Evolutionary conservation across 2,797 vertebrate genomes (phyloP), one percentile per base, ranked within the genome.

Genomic region (Carapus acus): DNA sequence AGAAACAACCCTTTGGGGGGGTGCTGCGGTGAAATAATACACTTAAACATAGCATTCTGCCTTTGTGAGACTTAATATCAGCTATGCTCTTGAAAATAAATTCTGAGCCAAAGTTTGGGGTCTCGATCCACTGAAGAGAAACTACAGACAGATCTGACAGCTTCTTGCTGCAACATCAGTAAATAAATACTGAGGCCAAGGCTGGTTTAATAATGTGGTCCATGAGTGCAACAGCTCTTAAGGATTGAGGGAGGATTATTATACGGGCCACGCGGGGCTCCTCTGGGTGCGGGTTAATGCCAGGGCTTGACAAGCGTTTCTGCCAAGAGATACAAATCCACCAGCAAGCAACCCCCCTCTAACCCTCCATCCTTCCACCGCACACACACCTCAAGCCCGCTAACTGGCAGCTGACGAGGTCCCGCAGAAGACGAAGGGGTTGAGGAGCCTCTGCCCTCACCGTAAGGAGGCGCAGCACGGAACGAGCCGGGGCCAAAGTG

Each of bases 1-100:
- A 27, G 24, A 86, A 83, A 64, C 81, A 67, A 73, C 77, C 70
- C 80, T 81, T 77, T 55, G 21, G 57, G 73, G 85, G 77, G 39
- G 8, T 50, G 62, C 19, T 45, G 65, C 65, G 71, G 75, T 52
- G 40, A 62, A 55, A 78, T 67, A 78, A 75, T 55, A 61, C 41
- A 5, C 43, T 54, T 68, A 24, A 44, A 69, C 56, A 62, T 55
- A 56, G 36, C 73, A 70, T 64, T 74, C 54, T 40, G 52, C 71
- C 62, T 71, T 53, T n/a, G n/a, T n/a, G n/a, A n/a, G n/a, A n/a
- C n/a, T n/a, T n/a, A n/a, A n/a, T n/a, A n/a, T n/a, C n/a, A n/a
- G 44, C 27, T 45, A 45, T 45, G 64, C 67, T 69, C 39, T 33
- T 18, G 45, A 42, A 18, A n/a, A n/a, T 42, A 71, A 33, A 33